Evolutionary conservation across 2,888 invertebrate species (phyloP), one percentile per base, ranked within the genome.

Genomic region (Dynastes hyllus): DNA sequence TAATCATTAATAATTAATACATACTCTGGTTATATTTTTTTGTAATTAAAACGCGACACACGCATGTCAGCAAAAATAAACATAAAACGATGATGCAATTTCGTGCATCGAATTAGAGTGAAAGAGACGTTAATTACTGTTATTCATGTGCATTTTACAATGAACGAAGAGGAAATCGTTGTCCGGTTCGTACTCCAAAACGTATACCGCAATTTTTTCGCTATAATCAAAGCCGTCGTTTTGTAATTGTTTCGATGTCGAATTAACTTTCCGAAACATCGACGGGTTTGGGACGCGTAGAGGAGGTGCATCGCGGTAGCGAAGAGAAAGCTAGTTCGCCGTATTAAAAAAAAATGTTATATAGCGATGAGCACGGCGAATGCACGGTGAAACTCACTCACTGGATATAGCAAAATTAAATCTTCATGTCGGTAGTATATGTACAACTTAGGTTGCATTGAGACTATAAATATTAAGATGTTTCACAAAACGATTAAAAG

Each of bases 221-320:
- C 51, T 29, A 69, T 51, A 71, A 71, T 71, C 37, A 55, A 71
- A 71, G 22, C 45, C 9, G 45, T 50, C 55, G 55, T 71, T 69
- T 55, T 71, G 71, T 71, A 71, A 71, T 71, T 71, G 71, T 37
- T 71, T 55, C 71, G 32, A 71, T 55, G 55, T 58, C 55, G 71
- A 16, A 58, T 71, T 55, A 55, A 55, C 71, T 71, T 71, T 71
- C 71, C 37, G 71, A 55, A 32, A 32, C 32, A 55, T 71, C 71
- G 22, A 27, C 66, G 50, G 63, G 11, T 16, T 2, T 2, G 3
- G 16, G 40, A 45, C 40, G 22, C 29, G 69, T 27, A 40, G 58
- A 55, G 71, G 71, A 55, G 71, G 50, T 50, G 27, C 27, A 69
- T 69, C 13, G 32, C 32, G 22, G 22, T 22, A 58, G 22, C 71